Evolutionary conservation across 2,113 vertebrate species (phyloP).

Genomic region (Quiscalus mexicanus): DNA sequence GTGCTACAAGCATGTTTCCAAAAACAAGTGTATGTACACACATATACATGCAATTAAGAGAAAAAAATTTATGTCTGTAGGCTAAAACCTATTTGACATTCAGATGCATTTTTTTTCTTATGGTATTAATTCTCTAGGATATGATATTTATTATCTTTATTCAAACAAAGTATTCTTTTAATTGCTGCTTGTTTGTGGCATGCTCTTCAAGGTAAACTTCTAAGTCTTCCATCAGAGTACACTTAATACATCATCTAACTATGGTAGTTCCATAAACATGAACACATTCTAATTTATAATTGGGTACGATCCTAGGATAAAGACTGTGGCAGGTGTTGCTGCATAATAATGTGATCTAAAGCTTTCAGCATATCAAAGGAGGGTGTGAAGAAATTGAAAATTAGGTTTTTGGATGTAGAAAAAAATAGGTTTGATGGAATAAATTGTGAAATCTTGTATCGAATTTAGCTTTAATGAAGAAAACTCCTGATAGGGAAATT

Average conservation of each 20-base stretch:
- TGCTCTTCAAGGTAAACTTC: conserved; percentile 7
- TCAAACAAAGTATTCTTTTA: not conserved
- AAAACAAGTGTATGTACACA: not conserved
- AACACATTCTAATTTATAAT: not conserved
- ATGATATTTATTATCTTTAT: not conserved
- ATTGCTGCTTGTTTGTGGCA: conserved; percentile 31
- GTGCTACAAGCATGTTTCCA: not conserved
- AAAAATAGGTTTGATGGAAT: not conserved
- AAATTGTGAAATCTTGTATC: not conserved
- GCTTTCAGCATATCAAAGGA: not conserved
- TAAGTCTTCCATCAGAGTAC: not conserved
- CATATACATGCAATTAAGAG: not conserved
- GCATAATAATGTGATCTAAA: not conserved
- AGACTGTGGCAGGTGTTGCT: not conserved
- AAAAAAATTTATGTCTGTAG: not conserved
- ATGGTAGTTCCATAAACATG: not conserved
- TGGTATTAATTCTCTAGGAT: not conserved
- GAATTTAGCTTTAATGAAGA: not conserved
- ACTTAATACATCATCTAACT: not conserved
- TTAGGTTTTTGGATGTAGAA: not conserved
- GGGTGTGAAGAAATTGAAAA: not conserved
- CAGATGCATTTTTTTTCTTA: not conserved
- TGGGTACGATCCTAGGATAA: not conserved
- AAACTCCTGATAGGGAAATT: not conserved
- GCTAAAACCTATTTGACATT: not conserved